Evolutionary conservation across 2,888 invertebrate genomes (phyloP).

Genomic region (Vanessa cardui): DNA sequence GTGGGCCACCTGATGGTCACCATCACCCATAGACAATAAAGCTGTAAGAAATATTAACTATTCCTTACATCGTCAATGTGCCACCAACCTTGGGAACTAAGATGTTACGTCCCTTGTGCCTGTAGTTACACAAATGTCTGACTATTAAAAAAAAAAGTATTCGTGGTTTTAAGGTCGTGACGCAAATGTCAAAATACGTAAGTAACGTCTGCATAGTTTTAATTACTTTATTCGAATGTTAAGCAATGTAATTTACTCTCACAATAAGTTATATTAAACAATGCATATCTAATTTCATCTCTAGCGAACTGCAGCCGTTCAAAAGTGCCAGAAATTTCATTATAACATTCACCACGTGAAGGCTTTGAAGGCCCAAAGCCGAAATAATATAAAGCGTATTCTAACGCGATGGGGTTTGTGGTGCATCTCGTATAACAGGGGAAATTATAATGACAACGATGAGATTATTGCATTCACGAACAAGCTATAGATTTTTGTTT

Average conservation of each 20-base stretch:
- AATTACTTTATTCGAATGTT: slow-evolving; percentile 13
- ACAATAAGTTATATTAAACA: slow-evolving; percentile 50
- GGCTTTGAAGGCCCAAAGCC: slow-evolving; percentile 31
- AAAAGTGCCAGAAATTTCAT: slow-evolving; percentile 41
- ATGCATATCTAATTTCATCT: slow-evolving; percentile 38
- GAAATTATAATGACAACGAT: slow-evolving; percentile 7
- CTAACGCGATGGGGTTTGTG: slow-evolving; percentile 25
- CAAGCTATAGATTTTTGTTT: too few species aligned
- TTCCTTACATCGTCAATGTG: too few species aligned
- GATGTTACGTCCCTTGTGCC: too few species aligned
- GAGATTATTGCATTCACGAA: not conserved
- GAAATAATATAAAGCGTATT: slow-evolving; percentile 38
- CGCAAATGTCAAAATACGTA: too few species aligned
- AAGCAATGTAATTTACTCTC: slow-evolving; percentile 13
- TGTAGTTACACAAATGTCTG: too few species aligned
- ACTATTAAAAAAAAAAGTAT: not conserved
- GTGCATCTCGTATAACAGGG: slow-evolving; percentile 10
- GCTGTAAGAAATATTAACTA: too few species aligned
- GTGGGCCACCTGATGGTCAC: too few species aligned
- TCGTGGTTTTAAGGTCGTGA: too few species aligned
- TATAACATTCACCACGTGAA: slow-evolving; percentile 36
- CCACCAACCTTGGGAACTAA: too few species aligned
- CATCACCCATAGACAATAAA: too few species aligned
- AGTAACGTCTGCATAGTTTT: not conserved
- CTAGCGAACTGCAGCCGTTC: slow-evolving; percentile 30